Percentiles rank a stretch among this genome's conserved stretches.
Evolutionary conservation across 2,888 invertebrate species (phyloP).

Genomic region (Microctonus aethiopoides): DNA sequence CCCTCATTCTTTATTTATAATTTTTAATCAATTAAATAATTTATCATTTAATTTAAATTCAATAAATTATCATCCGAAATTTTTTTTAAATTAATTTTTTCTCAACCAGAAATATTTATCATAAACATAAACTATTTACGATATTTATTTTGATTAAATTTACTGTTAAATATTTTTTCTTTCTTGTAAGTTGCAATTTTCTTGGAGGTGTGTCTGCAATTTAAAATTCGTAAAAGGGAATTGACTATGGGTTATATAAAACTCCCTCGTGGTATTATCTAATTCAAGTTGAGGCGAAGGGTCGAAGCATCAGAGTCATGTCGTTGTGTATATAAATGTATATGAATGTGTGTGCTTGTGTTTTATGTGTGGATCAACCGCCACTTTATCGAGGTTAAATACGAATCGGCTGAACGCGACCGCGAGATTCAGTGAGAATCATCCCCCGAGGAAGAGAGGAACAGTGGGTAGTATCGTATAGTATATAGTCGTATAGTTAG

Average conservation of each 20-base stretch:
- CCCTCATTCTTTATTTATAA: no score
- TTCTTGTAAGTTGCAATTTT: slow-evolving; percentile 15
- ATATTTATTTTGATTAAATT: no score
- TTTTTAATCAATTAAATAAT: no score
- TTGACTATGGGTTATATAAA: slow-evolving; percentile 41
- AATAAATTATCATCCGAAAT: no score
- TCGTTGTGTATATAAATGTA: slow-evolving; percentile 39
- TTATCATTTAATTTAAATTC: no score
- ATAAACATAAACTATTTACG: no score
- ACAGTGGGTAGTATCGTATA: no score
- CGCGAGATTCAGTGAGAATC: slow-evolving; percentile 21
- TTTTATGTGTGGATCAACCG: neutral
- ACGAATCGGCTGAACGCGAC: slow-evolving; percentile 26
- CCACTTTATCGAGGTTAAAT: slow-evolving; percentile 42
- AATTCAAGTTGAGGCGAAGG: slow-evolving; percentile 47
- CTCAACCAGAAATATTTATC: no score
- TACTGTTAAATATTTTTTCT: neutral
- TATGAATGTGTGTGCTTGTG: no score
- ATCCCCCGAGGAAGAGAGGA: slow-evolving; percentile 16
- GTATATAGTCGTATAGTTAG: slow-evolving; percentile 8
- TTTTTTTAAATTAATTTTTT: no score
- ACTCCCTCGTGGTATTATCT: slow-evolving; percentile 44
- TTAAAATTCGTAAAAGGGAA: slow-evolving; percentile 48
- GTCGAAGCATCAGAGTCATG: slow-evolving; percentile 43
- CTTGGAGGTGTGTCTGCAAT: slow-evolving; percentile 42